Base-by-base conservation (phyloP, 1,140 invertebrate genomes). In the Drosophila baimaii region DNA sequence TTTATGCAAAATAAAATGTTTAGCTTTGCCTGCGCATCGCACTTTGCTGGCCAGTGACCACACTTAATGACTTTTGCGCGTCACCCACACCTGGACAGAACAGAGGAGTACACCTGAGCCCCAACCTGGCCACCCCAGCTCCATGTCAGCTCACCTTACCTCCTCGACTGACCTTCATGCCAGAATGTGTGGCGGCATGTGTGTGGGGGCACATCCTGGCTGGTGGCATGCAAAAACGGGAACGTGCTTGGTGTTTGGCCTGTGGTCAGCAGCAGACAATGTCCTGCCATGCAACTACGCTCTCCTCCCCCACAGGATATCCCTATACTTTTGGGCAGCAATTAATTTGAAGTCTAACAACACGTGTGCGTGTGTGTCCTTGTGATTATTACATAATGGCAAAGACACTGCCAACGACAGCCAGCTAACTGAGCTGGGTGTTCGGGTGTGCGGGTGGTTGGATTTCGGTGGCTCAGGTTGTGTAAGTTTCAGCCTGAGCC, bases 51-150 rank as follows among this genome's bases (percentile, higher is more conserved):
- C 83, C 83, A 35, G 83, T 44, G 68, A 79, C 76, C 79, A 65
- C 68, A 83, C 76, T 83, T 89, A 88, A 88, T 88, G 83, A 88
- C 83, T 88, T 89, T 89, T 89, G 57, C 57, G 84, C 79, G 57
- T 77, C 46, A 63, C 74, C 44, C 62, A 51, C 66, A 77, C 56
- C 63, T 54, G 47, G 23, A 58, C 58, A 56, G 19, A 19, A 21
- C 29, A n/a, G 17, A 52, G 13, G 29, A 33, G n/a, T 17, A 46
- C 57, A 81, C 56, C 55, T 55, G 47, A 54, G 54, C 43, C 44
- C 63, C 29, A 52, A 52, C 25, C 62, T 17, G 35, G 39, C 43
- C 54, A 64, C 39, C n/a, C 43, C 54, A 64, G 44, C n/a, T 59
- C 31, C 35, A 35, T 57, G 56, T 49, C 43, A 52, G 51, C 51